Percentiles rank a stretch among this genome's conserved stretches.
These are phyloP conservation scores for Grapholita molesta DNA, from an alignment of 1,140 invertebrate species.

Conservation along the genomic window DNA sequence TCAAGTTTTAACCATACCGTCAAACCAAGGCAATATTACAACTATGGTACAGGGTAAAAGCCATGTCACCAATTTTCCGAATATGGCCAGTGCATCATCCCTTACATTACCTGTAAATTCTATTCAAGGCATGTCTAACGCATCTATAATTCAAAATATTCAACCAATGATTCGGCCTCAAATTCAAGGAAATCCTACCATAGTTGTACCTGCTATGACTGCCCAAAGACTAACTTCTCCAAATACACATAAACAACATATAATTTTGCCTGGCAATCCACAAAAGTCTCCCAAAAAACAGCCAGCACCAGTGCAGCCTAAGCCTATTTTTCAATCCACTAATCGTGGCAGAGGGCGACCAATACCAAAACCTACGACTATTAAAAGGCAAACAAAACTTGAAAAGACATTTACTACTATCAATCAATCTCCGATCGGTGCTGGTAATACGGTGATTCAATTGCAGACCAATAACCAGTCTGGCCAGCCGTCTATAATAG, in stretches of 20 bases:
- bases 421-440: slow-evolving; percentile 62
- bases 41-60: slow-evolving; percentile 70
- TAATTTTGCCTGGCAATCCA: slow-evolving; percentile 59
- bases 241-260: slow-evolving; percentile 71
- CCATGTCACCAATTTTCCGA: slow-evolving; percentile 72
- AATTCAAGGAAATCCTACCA: slow-evolving; percentile 71
- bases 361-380: slow-evolving; percentile 69
- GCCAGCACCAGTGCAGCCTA: slow-evolving; percentile 68
- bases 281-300: slow-evolving; percentile 77
- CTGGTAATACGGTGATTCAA: slow-evolving; percentile 71
- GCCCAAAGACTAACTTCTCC: slow-evolving; percentile 68
- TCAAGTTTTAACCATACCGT: slow-evolving; percentile 71
- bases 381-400: slow-evolving; percentile 71
- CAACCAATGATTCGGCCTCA: slow-evolving; percentile 72
- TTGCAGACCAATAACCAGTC: slow-evolving; percentile 72
- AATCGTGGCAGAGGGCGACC: slow-evolving; percentile 65
- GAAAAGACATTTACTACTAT: slow-evolving; percentile 72
- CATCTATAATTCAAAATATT: slow-evolving; percentile 70
- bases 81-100: slow-evolving; percentile 71
- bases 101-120: slow-evolving; percentile 73
- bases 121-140: slow-evolving; percentile 68
- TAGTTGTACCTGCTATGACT: slow-evolving; percentile 71
- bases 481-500: slow-evolving; percentile 80
- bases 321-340: slow-evolving; percentile 72
- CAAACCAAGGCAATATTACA: slow-evolving; percentile 62